A percentile compares a stretch with the other conserved stretches of the same genome.
Conservation (phyloP, 2,888 invertebrate genomes). For the Eupithecia exiguata region DNA sequence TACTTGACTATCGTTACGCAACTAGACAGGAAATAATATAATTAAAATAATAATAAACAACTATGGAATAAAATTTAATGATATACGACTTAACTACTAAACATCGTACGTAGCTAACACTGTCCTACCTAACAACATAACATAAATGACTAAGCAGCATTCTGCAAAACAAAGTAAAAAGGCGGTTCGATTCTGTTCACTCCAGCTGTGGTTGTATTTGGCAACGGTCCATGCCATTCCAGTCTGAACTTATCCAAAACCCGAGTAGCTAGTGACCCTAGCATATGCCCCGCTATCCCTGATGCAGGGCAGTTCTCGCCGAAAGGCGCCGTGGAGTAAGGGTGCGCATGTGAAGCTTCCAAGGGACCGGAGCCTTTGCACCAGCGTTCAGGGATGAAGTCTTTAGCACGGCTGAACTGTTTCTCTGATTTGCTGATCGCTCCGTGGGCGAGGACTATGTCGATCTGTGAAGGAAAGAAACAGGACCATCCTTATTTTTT, state of each 20-base stretch:
- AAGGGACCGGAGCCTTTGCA: slow-evolving; percentile 70
- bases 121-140: background rate
- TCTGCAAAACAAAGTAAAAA: slow-evolving; percentile 74
- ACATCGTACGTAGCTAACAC: background rate
- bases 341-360: slow-evolving; percentile 66
- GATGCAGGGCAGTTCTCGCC: slow-evolving; percentile 72
- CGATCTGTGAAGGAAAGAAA: slow-evolving; percentile 58
- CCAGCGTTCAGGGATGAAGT: slow-evolving; percentile 77
- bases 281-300: slow-evolving; percentile 64
- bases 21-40: background rate
- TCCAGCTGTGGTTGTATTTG: slow-evolving; percentile 62
- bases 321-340: slow-evolving; percentile 68
- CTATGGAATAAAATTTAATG: slow-evolving; percentile 7
- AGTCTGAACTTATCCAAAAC: slow-evolving; percentile 70
- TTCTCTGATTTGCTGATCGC: slow-evolving; percentile 71
- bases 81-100: background rate
- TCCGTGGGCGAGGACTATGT: slow-evolving; percentile 76
- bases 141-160: slow-evolving; percentile 58
- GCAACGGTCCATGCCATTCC: slow-evolving; percentile 76
- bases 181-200: slow-evolving; percentile 73
- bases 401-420: slow-evolving; percentile 71
- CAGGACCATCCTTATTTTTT: background rate
- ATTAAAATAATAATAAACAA: background rate
- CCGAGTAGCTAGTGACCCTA: slow-evolving; percentile 60
- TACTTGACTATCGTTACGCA: slow-evolving; percentile 3